Percentiles rank a stretch among this genome's conserved stretches.
phyloP scores from a whole-genome alignment of 2,888 invertebrate genomes.

The Nezara viridula region DNA sequence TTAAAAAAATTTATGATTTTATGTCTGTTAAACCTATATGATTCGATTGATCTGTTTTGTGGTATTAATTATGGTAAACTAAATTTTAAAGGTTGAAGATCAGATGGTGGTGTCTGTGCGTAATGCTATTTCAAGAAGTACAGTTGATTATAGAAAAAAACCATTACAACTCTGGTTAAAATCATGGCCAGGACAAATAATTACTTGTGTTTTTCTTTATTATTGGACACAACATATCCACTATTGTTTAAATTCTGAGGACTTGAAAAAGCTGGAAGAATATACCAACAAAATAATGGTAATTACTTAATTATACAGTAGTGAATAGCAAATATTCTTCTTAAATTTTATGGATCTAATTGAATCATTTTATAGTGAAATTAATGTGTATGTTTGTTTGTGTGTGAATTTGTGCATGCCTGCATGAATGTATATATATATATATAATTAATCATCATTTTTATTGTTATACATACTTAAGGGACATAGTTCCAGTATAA shows the following conservation, averaged over 20 bases:
- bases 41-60: background rate
- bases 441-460: too few relatives aligned
- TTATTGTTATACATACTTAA: too few relatives aligned
- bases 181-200: constrained; percentile 87
- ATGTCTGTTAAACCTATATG: background rate
- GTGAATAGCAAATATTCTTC: background rate
- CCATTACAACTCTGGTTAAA: constrained; percentile 79
- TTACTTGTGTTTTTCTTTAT: constrained; percentile 83
- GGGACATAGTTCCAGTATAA: too few relatives aligned
- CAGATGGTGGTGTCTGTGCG: constrained; percentile 83
- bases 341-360: background rate
- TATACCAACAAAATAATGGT: constrained; percentile 73
- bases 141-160: constrained; percentile 75
- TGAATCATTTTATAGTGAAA: background rate
- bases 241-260: constrained; percentile 75
- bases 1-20: background rate
- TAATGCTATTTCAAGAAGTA: constrained; percentile 78
- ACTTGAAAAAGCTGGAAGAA: constrained; percentile 72
- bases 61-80: background rate
- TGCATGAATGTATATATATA: too few relatives aligned
- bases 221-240: constrained; percentile 88
- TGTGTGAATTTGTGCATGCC: too few relatives aligned
- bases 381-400: too few relatives aligned
- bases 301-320: constrained; percentile 49
- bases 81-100: constrained; percentile 77